A percentile compares a stretch with the other conserved stretches of the same genome.
These are phyloP conservation scores for Rhinoraja longicauda DNA, from an alignment of 2,797 vertebrate genomes.

Conservation along the genomic window DNA sequence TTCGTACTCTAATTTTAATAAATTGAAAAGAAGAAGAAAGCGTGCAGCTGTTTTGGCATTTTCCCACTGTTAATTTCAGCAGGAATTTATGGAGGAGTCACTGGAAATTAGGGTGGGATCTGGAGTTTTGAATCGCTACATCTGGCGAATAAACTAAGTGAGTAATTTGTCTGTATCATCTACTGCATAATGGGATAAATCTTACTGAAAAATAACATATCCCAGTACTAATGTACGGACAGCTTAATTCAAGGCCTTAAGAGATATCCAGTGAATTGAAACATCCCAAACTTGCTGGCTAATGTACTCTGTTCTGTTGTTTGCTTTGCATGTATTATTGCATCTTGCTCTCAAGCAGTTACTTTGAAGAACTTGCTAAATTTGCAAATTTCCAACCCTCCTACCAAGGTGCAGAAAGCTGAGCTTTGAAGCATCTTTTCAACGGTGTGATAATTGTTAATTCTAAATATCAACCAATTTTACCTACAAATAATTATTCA, in stretches of 20 bases:
- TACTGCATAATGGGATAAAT: neutral
- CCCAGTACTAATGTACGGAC: neutral
- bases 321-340: neutral
- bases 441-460: neutral
- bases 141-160: neutral
- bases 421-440: neutral
- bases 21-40: neutral
- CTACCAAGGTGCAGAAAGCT: neutral
- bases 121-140: neutral
- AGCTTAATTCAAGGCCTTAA: neutral
- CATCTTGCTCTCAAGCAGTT: neutral
- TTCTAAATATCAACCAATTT: neutral
- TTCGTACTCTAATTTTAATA: neutral
- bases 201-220: neutral
- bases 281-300: neutral
- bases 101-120: neutral
- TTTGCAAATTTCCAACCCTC: neutral
- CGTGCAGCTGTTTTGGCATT: neutral
- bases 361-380: neutral
- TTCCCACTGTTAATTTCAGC: neutral
- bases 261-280: neutral
- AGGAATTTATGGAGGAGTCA: neutral
- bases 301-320: neutral
- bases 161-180: neutral
- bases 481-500: neutral